phyloP scores from a whole-genome alignment of 2,888 invertebrate genomes.

The Hirtodrosophila confusa region DNA sequence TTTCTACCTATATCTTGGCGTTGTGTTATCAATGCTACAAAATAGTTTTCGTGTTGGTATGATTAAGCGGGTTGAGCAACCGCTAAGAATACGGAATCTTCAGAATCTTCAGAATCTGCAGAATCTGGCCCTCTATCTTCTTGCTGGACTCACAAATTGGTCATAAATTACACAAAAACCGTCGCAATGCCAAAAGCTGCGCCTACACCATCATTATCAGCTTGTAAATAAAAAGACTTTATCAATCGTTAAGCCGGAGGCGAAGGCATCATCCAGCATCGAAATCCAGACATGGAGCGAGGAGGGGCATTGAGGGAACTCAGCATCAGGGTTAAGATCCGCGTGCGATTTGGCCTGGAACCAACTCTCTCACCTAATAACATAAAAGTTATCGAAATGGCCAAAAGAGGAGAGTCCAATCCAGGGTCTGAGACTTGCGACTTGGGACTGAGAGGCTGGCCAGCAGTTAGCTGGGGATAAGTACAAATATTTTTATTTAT shows the following conservation, averaged over 20 bases:
- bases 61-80: conserved; percentile 5
- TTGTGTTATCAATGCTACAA: conserved; percentile 37
- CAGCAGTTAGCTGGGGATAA: conserved; percentile 25
- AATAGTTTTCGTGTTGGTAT: conserved; percentile 18
- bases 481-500: conserved; percentile 83
- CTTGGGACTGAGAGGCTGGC: too few relatives aligned
- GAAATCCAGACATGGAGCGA: too few relatives aligned
- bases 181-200: conserved; percentile 68
- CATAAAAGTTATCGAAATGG: conserved; percentile 75
- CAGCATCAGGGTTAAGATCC: conserved; percentile 3
- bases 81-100: not conserved
- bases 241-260: conserved; percentile 72
- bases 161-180: conserved; percentile 66
- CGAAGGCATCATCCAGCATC: conserved; percentile 33
- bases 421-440: too few relatives aligned
- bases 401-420: conserved; percentile 16
- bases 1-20: conserved; percentile 5
- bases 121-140: not conserved
- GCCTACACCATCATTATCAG: conserved; percentile 79
- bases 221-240: conserved; percentile 80
- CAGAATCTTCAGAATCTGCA: conserved; percentile 3
- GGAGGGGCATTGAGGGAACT: too few relatives aligned
- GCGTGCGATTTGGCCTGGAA: conserved; percentile 62
- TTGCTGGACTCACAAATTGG: conserved; percentile 53
- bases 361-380: conserved; percentile 81